Evolutionary conservation across 2,888 invertebrate genomes (phyloP).

Genomic region (Coenonympha arcania): DNA sequence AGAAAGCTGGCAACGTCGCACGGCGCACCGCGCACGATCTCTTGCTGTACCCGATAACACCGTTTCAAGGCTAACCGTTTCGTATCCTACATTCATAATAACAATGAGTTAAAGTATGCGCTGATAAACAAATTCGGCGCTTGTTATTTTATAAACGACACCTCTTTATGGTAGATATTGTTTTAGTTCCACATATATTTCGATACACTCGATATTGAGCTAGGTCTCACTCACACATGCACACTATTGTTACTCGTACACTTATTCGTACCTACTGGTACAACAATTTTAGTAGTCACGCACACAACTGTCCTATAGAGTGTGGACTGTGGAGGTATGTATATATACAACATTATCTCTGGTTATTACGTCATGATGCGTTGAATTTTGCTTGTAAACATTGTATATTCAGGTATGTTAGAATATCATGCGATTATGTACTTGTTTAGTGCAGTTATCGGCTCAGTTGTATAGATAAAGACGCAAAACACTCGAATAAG

Average conservation of each 20-base stretch:
- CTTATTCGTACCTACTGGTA: background rate
- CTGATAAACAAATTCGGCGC: constrained; percentile 28
- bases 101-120: constrained; percentile 48
- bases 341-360: constrained; percentile 5
- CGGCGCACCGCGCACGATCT: constrained; percentile 62
- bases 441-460: background rate
- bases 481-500: background rate
- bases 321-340: background rate
- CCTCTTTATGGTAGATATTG: constrained; percentile 6
- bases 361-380: constrained; percentile 29
- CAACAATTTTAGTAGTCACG: background rate
- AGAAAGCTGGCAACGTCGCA: constrained; percentile 69
- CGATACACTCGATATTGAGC: background rate
- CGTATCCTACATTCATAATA: constrained; percentile 56
- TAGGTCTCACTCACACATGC: background rate
- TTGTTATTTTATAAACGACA: background rate
- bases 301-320: background rate
- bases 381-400: constrained; percentile 28
- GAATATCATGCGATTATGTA: background rate
- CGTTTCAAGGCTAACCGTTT: constrained; percentile 65
- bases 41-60: constrained; percentile 63
- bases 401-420: constrained; percentile 3
- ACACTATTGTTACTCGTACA: background rate
- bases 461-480: background rate
- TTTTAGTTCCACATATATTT: background rate